These are phyloP conservation scores for Cerceris ruficornis DNA, from an alignment of 2,888 invertebrate genomes.

Conservation along the genomic window DNA sequence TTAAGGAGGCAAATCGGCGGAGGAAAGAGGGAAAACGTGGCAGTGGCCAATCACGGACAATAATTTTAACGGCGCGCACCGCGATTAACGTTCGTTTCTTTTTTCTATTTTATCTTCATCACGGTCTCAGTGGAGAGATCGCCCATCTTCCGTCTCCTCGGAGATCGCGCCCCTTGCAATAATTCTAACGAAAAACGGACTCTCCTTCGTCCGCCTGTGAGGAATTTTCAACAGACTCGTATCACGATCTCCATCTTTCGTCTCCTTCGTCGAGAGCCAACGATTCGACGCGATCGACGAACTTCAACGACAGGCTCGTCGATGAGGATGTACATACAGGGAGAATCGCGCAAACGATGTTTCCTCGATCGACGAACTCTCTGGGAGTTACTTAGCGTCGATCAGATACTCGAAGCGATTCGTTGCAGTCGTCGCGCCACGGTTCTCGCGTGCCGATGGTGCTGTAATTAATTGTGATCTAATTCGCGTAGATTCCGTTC, in stretches of 20 bases:
- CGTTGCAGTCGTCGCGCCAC: not conserved
- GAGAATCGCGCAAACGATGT: not conserved
- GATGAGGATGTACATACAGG: too few relatives aligned
- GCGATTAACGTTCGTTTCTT: conserved; percentile 1
- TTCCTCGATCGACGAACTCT: not conserved
- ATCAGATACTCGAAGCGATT: too few relatives aligned
- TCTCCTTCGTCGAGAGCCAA: not conserved
- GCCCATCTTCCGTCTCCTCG: conserved; percentile 1
- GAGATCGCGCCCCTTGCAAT: not conserved
- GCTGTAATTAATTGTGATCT: not conserved
- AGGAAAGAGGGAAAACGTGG: not conserved
- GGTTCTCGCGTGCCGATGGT: not conserved
- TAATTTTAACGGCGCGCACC: conserved; percentile 31
- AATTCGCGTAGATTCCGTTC: conserved; percentile 4
- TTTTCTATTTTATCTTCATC: not conserved
- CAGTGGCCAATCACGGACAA: conserved; percentile 42
- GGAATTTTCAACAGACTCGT: not conserved
- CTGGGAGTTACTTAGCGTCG: too few relatives aligned
- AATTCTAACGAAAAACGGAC: not conserved
- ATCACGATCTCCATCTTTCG: not conserved
- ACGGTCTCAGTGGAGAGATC: conserved; percentile 8
- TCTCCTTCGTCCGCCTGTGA: not conserved
- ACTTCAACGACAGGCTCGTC: too few relatives aligned
- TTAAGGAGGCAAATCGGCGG: conserved; percentile 28
- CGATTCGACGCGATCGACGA: too few relatives aligned